Percentiles rank a stretch among this genome's conserved stretches.
Conservation (phyloP, 2,888 invertebrate genomes). For the Molanna angustata region DNA sequence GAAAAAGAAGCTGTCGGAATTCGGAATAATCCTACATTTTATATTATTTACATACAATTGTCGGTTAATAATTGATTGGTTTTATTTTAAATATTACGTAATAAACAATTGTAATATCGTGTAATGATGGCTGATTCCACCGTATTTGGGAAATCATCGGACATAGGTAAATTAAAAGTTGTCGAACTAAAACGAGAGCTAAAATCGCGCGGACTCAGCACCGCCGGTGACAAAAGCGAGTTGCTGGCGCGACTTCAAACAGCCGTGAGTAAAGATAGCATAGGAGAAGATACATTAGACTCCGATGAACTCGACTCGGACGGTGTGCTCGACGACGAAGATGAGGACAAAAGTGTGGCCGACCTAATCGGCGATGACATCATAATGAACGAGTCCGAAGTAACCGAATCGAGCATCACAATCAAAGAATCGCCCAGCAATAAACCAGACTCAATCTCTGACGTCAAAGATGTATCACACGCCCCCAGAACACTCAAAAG, state of each 20-base stretch:
- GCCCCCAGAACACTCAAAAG: slow-evolving; percentile 34
- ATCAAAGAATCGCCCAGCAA: no score
- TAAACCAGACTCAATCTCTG: not conserved
- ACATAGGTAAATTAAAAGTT: slow-evolving; percentile 56
- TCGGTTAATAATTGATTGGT: no score
- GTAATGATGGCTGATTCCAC: slow-evolving; percentile 27
- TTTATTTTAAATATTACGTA: no score
- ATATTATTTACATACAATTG: no score
- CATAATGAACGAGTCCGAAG: slow-evolving; percentile 46
- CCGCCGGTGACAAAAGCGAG: slow-evolving; percentile 79
- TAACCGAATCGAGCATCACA: slow-evolving; percentile 35
- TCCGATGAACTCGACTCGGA: slow-evolving; percentile 56
- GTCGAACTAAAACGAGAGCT: slow-evolving; percentile 81
- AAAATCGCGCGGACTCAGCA: slow-evolving; percentile 71
- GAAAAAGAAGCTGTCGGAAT: no score
- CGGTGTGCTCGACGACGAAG: slow-evolving; percentile 54
- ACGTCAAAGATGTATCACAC: slow-evolving; percentile 18
- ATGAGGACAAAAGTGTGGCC: slow-evolving; percentile 46
- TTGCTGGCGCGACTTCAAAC: slow-evolving; percentile 71
- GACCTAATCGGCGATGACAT: slow-evolving; percentile 45
- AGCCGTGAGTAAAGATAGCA: slow-evolving; percentile 38
- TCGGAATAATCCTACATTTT: no score
- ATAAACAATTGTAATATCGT: no score
- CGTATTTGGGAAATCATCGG: slow-evolving; percentile 20
- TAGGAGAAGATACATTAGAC: slow-evolving; percentile 46